A percentile compares a stretch with the other conserved stretches of the same genome.
Evolutionary conservation across 2,888 invertebrate genomes (phyloP).

Genomic region (Pseudanteris insignis): DNA sequence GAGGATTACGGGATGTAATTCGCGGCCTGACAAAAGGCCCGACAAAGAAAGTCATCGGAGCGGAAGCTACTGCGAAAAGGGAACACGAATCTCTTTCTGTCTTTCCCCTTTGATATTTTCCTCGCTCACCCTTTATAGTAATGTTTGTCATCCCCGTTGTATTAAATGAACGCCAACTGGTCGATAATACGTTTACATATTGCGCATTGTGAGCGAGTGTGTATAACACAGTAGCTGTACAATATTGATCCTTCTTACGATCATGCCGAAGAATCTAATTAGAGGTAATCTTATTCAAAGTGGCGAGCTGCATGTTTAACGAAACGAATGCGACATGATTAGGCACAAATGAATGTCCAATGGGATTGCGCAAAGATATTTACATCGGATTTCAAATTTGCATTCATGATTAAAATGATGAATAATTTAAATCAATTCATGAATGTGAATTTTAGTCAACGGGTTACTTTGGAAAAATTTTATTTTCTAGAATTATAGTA

Average conservation of each 20-base stretch:
- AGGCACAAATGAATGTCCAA: too few species aligned
- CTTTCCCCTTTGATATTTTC: constrained; percentile 46
- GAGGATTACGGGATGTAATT: constrained; percentile 63
- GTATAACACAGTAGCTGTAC: constrained; percentile 33
- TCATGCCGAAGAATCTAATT: constrained; percentile 15
- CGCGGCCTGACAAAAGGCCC: constrained; percentile 61
- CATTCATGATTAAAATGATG: too few species aligned
- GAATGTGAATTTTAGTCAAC: too few species aligned
- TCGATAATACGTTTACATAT: constrained; percentile 42
- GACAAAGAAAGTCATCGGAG: constrained; percentile 55
- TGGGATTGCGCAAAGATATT: too few species aligned
- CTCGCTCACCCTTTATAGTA: constrained; percentile 45
- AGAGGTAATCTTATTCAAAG: too few species aligned
- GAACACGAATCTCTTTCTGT: constrained; percentile 41
- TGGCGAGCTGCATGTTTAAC: too few species aligned
- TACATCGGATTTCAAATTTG: too few species aligned
- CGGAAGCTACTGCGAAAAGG: constrained; percentile 48
- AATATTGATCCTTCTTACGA: constrained; percentile 26
- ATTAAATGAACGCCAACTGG: constrained; percentile 44
- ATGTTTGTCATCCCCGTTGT: constrained; percentile 46
- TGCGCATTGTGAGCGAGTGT: constrained; percentile 32
- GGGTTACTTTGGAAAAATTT: too few species aligned
- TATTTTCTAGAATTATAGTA: too few species aligned
- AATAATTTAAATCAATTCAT: too few species aligned
- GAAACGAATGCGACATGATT: too few species aligned